Evolutionary conservation across 2,888 invertebrate genomes (phyloP), one percentile per base, ranked within the genome.

Genomic region (Teleogryllus oceanicus): DNA sequence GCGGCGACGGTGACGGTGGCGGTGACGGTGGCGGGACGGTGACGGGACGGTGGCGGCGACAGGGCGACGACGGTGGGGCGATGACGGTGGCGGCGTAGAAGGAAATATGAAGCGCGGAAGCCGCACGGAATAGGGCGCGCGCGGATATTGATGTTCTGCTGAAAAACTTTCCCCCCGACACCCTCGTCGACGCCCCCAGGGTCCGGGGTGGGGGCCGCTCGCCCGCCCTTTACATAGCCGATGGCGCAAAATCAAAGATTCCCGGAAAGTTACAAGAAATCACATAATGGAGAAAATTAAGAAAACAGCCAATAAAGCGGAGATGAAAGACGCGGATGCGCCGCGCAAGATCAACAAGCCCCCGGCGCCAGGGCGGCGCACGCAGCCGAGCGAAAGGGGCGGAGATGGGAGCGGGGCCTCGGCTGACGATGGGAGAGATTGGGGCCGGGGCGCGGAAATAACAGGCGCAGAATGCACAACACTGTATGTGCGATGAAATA

Each of bases 191-290:
- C 37, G 37, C 37, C 37, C 37, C 37, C 37, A 0, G 37, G 37
- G 37, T 5, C 37, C 37, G 37, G 37, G 37, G 37, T 37, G 5
- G 37, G 37, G 37, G 37, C 3, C 8, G 37, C 37, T 37, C 37
- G 37, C 37, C 37, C 37, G 37, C 37, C 37, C 62, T n/a, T 62
- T n/a, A 62, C 62, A 62, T 62, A 62, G 62, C 62, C 62, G 16
- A 62, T 62, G 62, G 62, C 62, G 62, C 13, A 62, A 62, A 62
- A 18, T n/a, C 13, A 62, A 62, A n/a, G n/a, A 18, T 62, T n/a
- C 62, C 62, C 62, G 62, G 62, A 62, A 62, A 62, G 62, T 62
- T 62, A 62, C 62, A 62, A 62, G 62, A 62, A 62, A 62, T 62
- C 62, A 62, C 62, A 62, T 62, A 62, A 62, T 62, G 62, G 62